These are phyloP conservation scores for Elaphurus davidianus DNA, from an alignment of 2,113 vertebrate species.

Conservation along the genomic window DNA sequence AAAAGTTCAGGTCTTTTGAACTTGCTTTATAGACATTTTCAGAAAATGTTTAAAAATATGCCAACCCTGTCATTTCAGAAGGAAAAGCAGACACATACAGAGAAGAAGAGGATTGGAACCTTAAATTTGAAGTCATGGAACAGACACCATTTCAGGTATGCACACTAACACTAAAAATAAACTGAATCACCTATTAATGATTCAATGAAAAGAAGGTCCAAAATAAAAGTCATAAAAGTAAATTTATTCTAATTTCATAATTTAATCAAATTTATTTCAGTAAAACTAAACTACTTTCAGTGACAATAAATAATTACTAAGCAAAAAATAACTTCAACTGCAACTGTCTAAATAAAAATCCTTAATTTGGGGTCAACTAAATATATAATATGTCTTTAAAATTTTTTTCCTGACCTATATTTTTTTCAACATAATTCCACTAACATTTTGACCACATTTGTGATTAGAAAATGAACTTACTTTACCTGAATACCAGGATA, in stretches of 20 bases:
- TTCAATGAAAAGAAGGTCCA: neutral
- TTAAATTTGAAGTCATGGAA: neutral
- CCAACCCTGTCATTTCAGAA: neutral
- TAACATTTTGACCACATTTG: neutral
- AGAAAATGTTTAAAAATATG: neutral
- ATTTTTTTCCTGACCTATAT: neutral
- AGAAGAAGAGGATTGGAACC: neutral
- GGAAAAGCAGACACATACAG: neutral
- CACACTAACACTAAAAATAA: neutral
- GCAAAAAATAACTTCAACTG: neutral
- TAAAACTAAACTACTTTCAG: neutral
- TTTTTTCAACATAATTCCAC: neutral
- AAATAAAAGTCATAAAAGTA: neutral
- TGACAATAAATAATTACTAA: neutral
- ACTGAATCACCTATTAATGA: neutral
- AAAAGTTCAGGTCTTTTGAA: constrained; percentile 12
- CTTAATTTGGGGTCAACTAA: neutral
- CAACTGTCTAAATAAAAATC: neutral
- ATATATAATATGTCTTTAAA: neutral
- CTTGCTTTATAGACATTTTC: neutral
- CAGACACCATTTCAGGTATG: neutral
- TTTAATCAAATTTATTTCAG: constrained; percentile 19
- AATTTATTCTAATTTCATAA: neutral
- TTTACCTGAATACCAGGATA: neutral
- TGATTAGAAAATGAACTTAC: neutral